Base-by-base conservation (phyloP, 53 echinoderm and acorn worm species). In the Mesocentrotus franciscanus region DNA sequence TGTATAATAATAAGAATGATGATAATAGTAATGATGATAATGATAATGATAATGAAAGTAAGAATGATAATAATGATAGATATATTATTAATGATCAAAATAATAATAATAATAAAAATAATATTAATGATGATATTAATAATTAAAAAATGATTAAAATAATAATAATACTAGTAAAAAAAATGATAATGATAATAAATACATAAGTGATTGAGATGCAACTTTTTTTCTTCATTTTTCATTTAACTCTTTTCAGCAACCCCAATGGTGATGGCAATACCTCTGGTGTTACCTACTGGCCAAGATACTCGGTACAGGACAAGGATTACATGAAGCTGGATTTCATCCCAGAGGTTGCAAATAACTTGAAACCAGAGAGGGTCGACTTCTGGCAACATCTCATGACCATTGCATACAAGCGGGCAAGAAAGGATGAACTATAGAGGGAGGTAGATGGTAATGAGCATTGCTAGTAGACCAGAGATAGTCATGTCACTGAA, bases 311-410 rank as follows among this genome's bases (percentile, higher is more conserved):
- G 0, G 84, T 64, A 5, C 64, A 93, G 71, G 95, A 96, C 57
- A 97, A 95, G 95, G 95, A 95, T n/a, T 98, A 97, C 92, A 90
- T 98, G 97, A 95, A 96, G 90, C 95, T 98, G 75, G 97, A 94
- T 33, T 27, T 79, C n/a, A 95, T 30, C 12, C 95, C 97, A 9
- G 93, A 96, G 55, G 93, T 92, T 42, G 93, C 97, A 16, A 74
- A 90, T 22, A 95, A 97, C 56, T 42, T 96, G 56, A 98, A 98
- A 56, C 68, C 95, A 22, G 96, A 97, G 34, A 96, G 96, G 84
- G 96, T 97, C 16, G 14, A 58, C 60, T 98, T 98, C 95, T 98
- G 97, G 97, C 97, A 91, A 39, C 96, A 96, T 61, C 89, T 98
- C 58, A 96, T 97, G 76, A 89, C 94, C 39, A 71, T 94, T 29